A percentile compares a stretch with the other conserved stretches of the same genome.
Conservation (phyloP, 2,797 vertebrate genomes). For the Clarias laeviceps region DNA sequence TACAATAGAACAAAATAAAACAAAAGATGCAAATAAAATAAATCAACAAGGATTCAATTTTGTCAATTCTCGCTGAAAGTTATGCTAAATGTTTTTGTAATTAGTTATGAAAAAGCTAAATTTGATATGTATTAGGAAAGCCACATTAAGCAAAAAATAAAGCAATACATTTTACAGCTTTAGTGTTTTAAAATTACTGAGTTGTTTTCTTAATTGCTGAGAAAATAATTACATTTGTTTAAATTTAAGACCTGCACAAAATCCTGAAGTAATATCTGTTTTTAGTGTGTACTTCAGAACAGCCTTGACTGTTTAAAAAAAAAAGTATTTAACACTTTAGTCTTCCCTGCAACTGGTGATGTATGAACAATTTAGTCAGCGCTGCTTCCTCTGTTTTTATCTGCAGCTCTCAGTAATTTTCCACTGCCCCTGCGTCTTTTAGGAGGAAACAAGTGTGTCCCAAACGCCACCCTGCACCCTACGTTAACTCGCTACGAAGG, state of each 20-base stretch:
- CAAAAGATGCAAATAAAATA: background rate
- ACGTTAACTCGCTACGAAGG: background rate
- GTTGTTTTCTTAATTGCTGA: background rate
- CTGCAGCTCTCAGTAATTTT: slow-evolving; percentile 47
- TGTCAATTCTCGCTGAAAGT: background rate
- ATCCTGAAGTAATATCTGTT: background rate
- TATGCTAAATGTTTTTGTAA: background rate
- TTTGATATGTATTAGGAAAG: background rate
- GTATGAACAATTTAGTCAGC: slow-evolving; percentile 4
- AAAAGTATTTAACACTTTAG: background rate
- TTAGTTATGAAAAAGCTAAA: too few species aligned
- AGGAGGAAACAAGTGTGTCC: background rate
- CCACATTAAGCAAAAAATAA: background rate
- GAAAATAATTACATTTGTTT: background rate
- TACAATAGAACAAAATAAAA: background rate
- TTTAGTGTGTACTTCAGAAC: background rate
- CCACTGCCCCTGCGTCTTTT: slow-evolving; percentile 13
- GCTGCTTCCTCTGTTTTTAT: slow-evolving; percentile 29
- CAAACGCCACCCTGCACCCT: background rate
- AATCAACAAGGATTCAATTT: background rate
- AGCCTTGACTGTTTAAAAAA: background rate
- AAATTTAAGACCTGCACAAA: background rate
- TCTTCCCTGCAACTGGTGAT: slow-evolving; percentile 23
- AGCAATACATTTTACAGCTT: background rate
- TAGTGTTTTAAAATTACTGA: background rate